Base-by-base conservation (phyloP, 2,113 vertebrate species). In the Murina feae region DNA sequence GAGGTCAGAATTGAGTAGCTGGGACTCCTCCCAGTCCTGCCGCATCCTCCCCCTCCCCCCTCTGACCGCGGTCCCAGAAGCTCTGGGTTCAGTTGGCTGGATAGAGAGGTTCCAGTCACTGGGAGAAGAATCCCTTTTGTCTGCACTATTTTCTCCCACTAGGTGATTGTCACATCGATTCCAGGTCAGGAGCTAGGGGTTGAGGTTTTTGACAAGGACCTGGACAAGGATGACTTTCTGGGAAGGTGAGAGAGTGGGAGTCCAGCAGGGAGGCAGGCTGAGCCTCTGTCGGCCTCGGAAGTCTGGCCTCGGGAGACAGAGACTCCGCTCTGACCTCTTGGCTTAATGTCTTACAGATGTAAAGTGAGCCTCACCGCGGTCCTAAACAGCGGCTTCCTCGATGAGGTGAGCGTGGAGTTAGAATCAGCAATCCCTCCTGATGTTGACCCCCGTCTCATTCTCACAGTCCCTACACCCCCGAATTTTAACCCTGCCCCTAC, bases 161-260 rank as follows among this genome's bases (percentile, higher is more conserved):
- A 99, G 99, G 98, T 99, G 51, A 98, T 99, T 83, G 97, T 99
- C 95, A 99, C 98, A 5, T 98, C 98, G 75, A 94, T 99, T 60
- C 99, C 99, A 28, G 99, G 99, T 69, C 99, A 99, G 84, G 99
- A 99, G 85, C 98, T 99, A 94, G 99, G 99, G 93, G 98, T 99
- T 96, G 99, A 99, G 47, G 97, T 99, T 93, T 99, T 98, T 92
- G 99, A 99, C 93, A 99, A 99, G 97, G 99, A 99, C 96, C 90
- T 99, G 25, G 99, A 99, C 96, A 98, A 99, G 95, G 99, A 99
- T 30, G 99, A 99, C 91, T 99, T 99, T 96, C 98, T 99, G 35
- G 99, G 99, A 96, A 98, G 99, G 99, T 99, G 95, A 97, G 95
- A 51, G 30, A 95, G 58, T 42, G 12, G 28, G 7, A 39, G 25